Percentiles rank a stretch among this genome's conserved stretches.
Conservation (phyloP, 2,888 invertebrate genomes). For the Hydrotaea cyrtoneurina region DNA sequence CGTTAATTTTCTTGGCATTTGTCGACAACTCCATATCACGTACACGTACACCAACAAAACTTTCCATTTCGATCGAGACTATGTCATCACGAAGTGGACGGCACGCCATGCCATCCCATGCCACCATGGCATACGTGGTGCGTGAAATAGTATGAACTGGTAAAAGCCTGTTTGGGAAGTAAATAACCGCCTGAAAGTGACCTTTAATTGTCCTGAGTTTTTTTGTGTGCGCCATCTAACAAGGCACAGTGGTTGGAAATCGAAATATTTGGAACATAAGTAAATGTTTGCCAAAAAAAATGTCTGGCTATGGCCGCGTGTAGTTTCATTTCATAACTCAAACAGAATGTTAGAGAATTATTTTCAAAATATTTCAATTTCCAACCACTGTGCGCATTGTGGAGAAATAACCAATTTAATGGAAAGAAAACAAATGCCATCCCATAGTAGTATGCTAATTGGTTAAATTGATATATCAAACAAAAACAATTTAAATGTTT, state of each 20-base stretch:
- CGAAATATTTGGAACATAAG: no score
- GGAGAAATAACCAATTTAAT: background rate
- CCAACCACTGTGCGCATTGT: no score
- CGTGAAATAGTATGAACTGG: constrained; percentile 5
- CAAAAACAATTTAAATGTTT: constrained; percentile 13
- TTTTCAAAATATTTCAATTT: background rate
- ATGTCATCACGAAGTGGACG: background rate
- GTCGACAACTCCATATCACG: constrained; percentile 5
- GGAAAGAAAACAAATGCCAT: background rate
- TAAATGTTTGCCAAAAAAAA: no score
- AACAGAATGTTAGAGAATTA: no score
- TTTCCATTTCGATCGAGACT: constrained; percentile 8
- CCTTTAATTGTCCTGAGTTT: constrained; percentile 28
- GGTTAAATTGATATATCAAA: constrained; percentile 33
- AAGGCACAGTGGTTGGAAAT: no score
- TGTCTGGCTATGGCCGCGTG: no score
- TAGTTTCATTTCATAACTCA: no score
- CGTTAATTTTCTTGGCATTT: background rate
- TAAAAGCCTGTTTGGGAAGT: constrained; percentile 7
- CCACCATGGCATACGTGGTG: background rate
- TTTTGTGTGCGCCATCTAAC: no score
- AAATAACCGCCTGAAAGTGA: constrained; percentile 10
- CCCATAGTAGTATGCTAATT: constrained; percentile 19
- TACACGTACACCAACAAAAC: constrained; percentile 32
- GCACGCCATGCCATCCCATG: background rate